Evolutionary conservation across 2,797 vertebrate species (phyloP), one percentile per base, ranked within the genome.

Genomic region (Platyrinchus mystaceus): DNA sequence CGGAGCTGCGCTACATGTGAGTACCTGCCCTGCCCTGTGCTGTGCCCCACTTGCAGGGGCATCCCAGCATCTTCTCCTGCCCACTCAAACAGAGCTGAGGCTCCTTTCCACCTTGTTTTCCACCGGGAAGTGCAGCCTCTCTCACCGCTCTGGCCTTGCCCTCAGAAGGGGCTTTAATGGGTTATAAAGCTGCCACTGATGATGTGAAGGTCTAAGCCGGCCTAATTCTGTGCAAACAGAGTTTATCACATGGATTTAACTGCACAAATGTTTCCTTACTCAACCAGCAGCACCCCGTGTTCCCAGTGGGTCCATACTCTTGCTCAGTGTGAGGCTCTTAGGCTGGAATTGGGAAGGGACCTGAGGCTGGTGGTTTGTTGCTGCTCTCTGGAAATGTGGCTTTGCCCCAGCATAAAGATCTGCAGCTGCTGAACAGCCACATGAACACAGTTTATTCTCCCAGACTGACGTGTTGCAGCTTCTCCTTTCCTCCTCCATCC

Each of bases 1-100:
- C 99, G 0, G 99, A 99, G 97, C 98, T 99, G 71, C 97, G 99
- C 96, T 99, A 99, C 97, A 99, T 99, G 99, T 99, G 96, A 98
- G 98, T 95, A 15, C 44, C 39, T 43, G 44, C 20, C 22, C 18
- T 20, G 20, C 9, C 14, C 41, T 1, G 7, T 0, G 0, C 87
- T 14, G 28, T 36, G 23, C 34, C 24, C 34, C 9, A 14, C 44
- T 46, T 36, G n/a, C 39, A 15, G 28, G 23, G 9, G 9, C 28
- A 6, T 24, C 36, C 36, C 84, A 8, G 27, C 0, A 0, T 4
- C 39, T 46, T 47, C 64, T 63, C n/a, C 36, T 39, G n/a, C 36
- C 21, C 3, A 0, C 16, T 32, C 22, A 13, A 32, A 28, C n/a
- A 4, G 49, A 56, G 26, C 41, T 46, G 11, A 30, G 59, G 13